These are phyloP conservation scores for Sarcophaga variegata DNA, from an alignment of 2,888 invertebrate genomes.

Conservation along the genomic window DNA sequence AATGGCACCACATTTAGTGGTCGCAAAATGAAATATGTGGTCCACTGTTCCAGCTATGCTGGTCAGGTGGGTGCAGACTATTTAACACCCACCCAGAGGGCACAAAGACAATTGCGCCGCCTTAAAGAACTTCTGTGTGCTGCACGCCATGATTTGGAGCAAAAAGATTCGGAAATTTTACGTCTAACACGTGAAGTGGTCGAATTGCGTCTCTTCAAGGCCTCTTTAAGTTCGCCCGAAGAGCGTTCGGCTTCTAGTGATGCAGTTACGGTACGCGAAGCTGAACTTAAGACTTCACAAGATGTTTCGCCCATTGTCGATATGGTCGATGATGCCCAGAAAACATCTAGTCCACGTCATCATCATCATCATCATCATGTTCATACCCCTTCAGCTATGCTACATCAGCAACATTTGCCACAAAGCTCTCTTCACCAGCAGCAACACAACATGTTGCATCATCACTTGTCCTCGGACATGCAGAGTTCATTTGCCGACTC, in stretches of 20 bases:
- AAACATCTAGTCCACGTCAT: conserved; percentile 81
- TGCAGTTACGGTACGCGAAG: conserved; percentile 89
- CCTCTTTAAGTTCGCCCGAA: conserved; percentile 90
- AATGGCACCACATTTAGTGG: conserved; percentile 88
- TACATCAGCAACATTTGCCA: conserved; percentile 68
- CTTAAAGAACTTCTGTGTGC: conserved; percentile 88
- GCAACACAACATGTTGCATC: conserved; percentile 76
- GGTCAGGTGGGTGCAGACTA: conserved; percentile 91
- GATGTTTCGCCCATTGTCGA: conserved; percentile 83
- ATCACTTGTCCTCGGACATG: conserved; percentile 83
- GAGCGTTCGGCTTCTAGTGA: conserved; percentile 90
- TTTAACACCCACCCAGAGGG: conserved; percentile 93
- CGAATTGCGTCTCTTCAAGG: conserved; percentile 90
- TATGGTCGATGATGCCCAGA: conserved; percentile 82
- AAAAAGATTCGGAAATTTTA: conserved; percentile 90
- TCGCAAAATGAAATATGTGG: conserved; percentile 89
- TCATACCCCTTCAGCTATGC: conserved; percentile 44
- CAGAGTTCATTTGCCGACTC: conserved; percentile 92
- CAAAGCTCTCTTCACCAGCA: conserved; percentile 71
- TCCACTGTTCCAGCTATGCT: conserved; percentile 92
- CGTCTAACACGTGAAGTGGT: conserved; percentile 89
- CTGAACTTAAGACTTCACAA: conserved; percentile 84
- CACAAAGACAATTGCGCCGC: conserved; percentile 90
- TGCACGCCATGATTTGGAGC: conserved; percentile 89
- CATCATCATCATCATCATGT: conserved; percentile 72